Conservation (phyloP, 2,797 vertebrate genomes). For the Rhinoraja longicauda region DNA sequence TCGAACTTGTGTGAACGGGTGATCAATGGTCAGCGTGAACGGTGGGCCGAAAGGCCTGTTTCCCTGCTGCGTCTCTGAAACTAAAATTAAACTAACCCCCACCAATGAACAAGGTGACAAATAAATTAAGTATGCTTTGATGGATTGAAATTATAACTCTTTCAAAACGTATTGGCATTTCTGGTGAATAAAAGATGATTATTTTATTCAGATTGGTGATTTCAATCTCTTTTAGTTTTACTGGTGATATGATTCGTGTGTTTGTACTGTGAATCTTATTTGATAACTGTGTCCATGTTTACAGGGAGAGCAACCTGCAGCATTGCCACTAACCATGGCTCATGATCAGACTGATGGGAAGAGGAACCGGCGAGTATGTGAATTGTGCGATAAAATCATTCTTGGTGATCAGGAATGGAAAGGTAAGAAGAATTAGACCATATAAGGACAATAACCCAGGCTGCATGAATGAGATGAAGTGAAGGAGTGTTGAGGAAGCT, state of each 20-base stretch:
- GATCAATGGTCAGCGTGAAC: too few relatives aligned
- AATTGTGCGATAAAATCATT: conserved; percentile 77
- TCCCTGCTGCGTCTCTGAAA: too few relatives aligned
- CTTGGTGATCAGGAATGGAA: conserved; percentile 88
- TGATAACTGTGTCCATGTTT: conserved; percentile 28
- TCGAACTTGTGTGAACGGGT: too few relatives aligned
- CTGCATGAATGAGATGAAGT: neutral
- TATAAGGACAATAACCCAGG: rapidly evolving
- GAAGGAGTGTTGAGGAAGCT: conserved; percentile 35
- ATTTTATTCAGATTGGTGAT: neutral
- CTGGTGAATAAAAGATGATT: too few relatives aligned
- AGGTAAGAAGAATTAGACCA: conserved; percentile 58
- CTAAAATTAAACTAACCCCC: too few relatives aligned
- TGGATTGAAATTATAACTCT: neutral
- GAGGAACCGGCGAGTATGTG: conserved; percentile 66
- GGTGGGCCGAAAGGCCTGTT: too few relatives aligned
- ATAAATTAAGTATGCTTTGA: neutral
- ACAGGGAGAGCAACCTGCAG: conserved; percentile 63
- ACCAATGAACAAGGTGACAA: neutral
- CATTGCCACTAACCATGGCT: conserved; percentile 62
- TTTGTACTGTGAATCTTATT: neutral
- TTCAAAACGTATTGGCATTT: neutral
- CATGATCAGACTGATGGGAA: conserved; percentile 61
- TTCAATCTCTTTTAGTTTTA: too few relatives aligned
- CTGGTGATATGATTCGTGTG: neutral